Conservation (phyloP, 1,140 invertebrate species). For the Drosophila nigrodunni region DNA sequence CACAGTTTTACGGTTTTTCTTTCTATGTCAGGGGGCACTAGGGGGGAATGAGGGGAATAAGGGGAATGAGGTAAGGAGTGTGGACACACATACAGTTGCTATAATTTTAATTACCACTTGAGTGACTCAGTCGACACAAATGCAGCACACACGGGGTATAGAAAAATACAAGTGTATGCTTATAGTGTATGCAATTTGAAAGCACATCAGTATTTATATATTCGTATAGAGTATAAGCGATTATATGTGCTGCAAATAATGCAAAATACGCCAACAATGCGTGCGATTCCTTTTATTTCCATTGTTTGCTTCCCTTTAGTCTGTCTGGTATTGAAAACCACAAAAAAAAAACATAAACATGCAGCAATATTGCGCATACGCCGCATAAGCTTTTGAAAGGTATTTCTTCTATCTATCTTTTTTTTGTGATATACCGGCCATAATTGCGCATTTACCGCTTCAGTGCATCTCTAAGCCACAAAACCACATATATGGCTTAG, state of each 20-base stretch:
- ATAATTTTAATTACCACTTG: constrained; percentile 82
- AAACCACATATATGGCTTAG: constrained; percentile 9
- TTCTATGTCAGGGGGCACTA: constrained; percentile 61
- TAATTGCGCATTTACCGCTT: constrained; percentile 76
- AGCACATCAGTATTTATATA: constrained; percentile 1
- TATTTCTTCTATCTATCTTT: constrained; percentile 8
- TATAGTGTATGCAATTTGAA: constrained; percentile 10
- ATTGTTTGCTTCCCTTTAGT: constrained; percentile 40
- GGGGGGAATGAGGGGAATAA: background rate
- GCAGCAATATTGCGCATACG: constrained; percentile 55
- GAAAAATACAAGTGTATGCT: background rate
- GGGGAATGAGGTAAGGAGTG: no score
- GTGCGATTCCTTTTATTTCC: constrained; percentile 36
- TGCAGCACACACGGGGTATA: background rate
- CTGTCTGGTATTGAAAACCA: background rate
- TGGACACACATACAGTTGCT: constrained; percentile 35
- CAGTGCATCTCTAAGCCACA: constrained; percentile 53
- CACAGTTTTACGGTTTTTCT: constrained; percentile 47
- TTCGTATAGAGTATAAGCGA: constrained; percentile 4
- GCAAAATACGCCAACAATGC: constrained; percentile 45
- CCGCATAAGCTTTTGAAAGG: constrained; percentile 44
- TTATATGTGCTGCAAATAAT: constrained; percentile 46
- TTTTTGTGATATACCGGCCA: constrained; percentile 29
- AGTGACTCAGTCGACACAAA: constrained; percentile 44
- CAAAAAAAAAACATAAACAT: constrained; percentile 14